phyloP scores from a whole-genome alignment of 2,888 invertebrate species.

The Acronicta leporina region DNA sequence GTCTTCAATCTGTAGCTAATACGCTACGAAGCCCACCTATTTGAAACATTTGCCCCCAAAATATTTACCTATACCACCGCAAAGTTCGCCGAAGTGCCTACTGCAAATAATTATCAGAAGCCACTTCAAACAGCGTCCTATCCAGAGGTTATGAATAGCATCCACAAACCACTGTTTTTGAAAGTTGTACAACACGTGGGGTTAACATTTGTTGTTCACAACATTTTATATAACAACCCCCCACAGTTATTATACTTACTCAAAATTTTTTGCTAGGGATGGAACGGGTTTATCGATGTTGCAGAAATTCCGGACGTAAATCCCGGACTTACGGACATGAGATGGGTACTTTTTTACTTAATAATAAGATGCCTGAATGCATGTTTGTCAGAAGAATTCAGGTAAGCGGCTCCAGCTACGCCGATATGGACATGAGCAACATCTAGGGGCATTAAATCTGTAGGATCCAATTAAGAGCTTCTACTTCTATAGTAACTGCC shows the following conservation, averaged over 20 bases:
- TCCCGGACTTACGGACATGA: too few species aligned
- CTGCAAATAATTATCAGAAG: conserved; percentile 11
- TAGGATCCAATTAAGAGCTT: too few species aligned
- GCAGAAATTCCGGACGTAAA: too few species aligned
- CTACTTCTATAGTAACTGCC: too few species aligned
- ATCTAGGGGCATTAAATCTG: too few species aligned
- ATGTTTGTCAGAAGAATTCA: too few species aligned
- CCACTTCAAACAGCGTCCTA: conserved; percentile 25
- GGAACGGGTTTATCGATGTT: not conserved
- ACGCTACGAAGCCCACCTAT: too few species aligned
- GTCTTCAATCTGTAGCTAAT: too few species aligned
- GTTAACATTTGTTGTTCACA: conserved; percentile 41
- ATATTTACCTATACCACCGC: not conserved
- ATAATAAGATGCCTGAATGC: too few species aligned
- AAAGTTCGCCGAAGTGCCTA: conserved; percentile 14
- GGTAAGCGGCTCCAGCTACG: too few species aligned
- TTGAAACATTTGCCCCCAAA: not conserved
- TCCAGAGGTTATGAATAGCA: conserved; percentile 7
- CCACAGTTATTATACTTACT: conserved; percentile 14
- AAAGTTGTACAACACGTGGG: conserved; percentile 29
- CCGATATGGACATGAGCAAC: too few species aligned
- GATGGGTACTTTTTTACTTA: too few species aligned
- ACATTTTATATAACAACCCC: conserved; percentile 33
- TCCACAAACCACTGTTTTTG: conserved; percentile 24
- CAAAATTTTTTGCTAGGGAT: conserved; percentile 43